Conservation (phyloP, 2,797 vertebrate genomes). For the Cheirogaleus major region DNA sequence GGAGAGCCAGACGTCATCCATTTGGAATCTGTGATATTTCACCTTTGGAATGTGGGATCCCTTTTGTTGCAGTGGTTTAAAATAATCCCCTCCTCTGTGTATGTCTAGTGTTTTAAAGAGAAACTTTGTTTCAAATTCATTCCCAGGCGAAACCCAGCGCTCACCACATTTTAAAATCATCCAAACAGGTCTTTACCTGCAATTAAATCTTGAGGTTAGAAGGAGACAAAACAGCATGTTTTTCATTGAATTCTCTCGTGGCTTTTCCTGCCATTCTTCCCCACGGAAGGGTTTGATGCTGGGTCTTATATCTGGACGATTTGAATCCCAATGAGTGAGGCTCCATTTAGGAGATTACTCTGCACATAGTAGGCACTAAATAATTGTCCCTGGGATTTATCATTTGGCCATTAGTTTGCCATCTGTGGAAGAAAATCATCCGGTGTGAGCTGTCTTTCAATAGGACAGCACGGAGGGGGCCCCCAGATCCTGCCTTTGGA, state of each 20-base stretch:
- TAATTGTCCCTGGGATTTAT: background rate
- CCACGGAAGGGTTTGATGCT: rapidly evolving
- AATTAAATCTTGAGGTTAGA: background rate
- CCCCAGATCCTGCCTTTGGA: background rate
- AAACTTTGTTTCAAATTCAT: background rate
- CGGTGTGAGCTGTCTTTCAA: background rate
- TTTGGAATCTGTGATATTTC: background rate
- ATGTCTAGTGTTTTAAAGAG: background rate
- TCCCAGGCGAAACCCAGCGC: rapidly evolving
- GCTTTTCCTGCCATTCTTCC: background rate
- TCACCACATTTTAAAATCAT: background rate
- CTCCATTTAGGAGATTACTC: background rate
- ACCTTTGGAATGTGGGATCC: background rate
- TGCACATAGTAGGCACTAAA: background rate
- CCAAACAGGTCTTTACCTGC: background rate
- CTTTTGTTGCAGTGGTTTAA: background rate
- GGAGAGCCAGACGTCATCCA: background rate
- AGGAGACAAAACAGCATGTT: background rate
- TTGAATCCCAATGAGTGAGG: background rate
- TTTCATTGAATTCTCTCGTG: background rate
- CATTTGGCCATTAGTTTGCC: background rate
- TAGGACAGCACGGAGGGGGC: background rate
- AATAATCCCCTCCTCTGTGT: background rate
- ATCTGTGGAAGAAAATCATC: background rate
- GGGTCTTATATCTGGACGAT: background rate